These are phyloP conservation scores for Hirundo rustica DNA, from an alignment of 2,797 vertebrate genomes.

Conservation along the genomic window DNA sequence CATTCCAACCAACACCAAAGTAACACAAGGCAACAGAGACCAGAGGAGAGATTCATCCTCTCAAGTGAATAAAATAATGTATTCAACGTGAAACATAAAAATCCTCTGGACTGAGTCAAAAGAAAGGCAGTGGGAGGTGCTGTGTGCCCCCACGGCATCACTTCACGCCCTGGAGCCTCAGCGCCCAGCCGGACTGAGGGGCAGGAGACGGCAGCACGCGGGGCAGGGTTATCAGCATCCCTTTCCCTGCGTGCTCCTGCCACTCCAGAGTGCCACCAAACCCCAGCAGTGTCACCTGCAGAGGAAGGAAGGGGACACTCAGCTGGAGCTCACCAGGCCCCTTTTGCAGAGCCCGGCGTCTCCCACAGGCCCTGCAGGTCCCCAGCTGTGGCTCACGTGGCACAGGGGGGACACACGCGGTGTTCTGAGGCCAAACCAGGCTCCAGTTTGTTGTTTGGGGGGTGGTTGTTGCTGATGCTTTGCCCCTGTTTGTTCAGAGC, in stretches of 20 bases:
- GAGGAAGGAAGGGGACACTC: neutral
- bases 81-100: neutral
- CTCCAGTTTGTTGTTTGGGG: neutral
- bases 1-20: neutral
- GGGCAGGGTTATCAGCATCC: constrained; percentile 81
- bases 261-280: constrained; percentile 76
- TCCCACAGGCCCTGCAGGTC: neutral
- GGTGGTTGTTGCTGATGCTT: neutral
- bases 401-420: fast-evolving
- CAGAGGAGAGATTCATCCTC: neutral
- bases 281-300: constrained; percentile 86
- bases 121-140: neutral
- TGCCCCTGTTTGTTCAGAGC: constrained; percentile 36
- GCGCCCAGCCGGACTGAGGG: constrained; percentile 78
- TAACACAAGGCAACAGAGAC: neutral
- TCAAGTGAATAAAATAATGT: neutral
- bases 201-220: constrained; percentile 45
- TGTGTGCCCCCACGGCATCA: constrained; percentile 41
- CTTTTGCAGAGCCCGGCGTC: fast-evolving
- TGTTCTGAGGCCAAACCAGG: neutral
- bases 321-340: neutral
- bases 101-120: neutral
- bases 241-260: constrained; percentile 64
- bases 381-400: neutral
- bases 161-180: constrained; percentile 80